These are phyloP conservation scores for Oryctes rhinoceros DNA, from an alignment of 1,140 invertebrate genomes.

Conservation along the genomic window DNA sequence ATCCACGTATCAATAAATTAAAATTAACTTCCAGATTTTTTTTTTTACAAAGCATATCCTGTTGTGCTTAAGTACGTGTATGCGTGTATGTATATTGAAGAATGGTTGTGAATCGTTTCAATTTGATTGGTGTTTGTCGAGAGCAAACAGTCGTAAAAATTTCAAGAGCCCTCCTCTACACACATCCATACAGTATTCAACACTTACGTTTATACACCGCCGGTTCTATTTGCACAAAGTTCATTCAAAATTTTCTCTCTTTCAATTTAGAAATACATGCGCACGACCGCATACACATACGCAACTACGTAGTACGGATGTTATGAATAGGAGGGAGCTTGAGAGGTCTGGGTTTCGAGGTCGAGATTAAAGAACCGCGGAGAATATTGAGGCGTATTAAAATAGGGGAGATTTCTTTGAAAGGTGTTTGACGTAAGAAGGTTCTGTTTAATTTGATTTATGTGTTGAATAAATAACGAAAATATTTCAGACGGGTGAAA, in stretches of 20 bases:
- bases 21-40: background rate
- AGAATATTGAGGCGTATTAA: slow-evolving; percentile 4
- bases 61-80: background rate
- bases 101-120: background rate
- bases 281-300: background rate
- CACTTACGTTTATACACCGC: background rate
- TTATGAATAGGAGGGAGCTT: background rate
- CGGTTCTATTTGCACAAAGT: background rate
- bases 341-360: slow-evolving; percentile 1
- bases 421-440: background rate
- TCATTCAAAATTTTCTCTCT: slow-evolving; percentile 3
- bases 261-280: background rate
- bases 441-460: slow-evolving; percentile 11
- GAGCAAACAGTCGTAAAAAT: background rate
- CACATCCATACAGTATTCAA: background rate
- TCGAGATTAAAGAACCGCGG: background rate
- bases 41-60: background rate
- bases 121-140: slow-evolving; percentile 14
- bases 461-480: background rate
- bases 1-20: background rate
- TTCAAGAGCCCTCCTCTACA: background rate
- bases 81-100: background rate
- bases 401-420: slow-evolving; percentile 8
- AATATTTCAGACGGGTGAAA: background rate
- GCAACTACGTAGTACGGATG: background rate